Base-by-base conservation (phyloP, 2,888 invertebrate species). In the Prenolepis imparis region DNA sequence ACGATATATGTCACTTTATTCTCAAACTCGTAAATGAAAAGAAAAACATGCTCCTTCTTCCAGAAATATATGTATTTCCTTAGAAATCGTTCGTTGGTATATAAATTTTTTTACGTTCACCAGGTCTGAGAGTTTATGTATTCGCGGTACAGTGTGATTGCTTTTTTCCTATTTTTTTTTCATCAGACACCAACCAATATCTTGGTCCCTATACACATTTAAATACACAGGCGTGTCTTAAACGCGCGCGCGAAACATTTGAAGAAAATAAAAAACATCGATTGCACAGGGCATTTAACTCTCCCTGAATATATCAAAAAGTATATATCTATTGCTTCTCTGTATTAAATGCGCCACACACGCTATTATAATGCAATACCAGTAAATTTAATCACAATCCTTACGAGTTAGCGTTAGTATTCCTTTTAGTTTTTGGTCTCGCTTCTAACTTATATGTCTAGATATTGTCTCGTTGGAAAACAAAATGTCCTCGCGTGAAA, bases 361-460 rank as follows among this genome's bases (percentile, higher is more conserved):
- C 82, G 70, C 84, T 88, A 87, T 75, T 83, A 77, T 28, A 52
- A 52, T 21, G n/a, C 28, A 82, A 84, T 88, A 85, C 84, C 85
- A 86, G 82, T 88, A 90, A 88, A 87, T 91, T 88, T 89, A 91
- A 88, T 88, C 73, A 80, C 87, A 87, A 88, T 84, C 70, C 88
- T 89, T 91, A 90, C 82, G 72, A 89, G 85, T 89, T 90, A 91
- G 89, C 89, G 88, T 64, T 90, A 91, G 90, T 93, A 93, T 91
- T 88, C 87, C 87, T n/a, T 90, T 92, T 93, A 93, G 93, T 93
- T 94, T 94, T 94, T 94, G 94, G 94, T 94, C 93, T 94, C 92
- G 89, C 88, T 94, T 91, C 88, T 90, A 92, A 92, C 94, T 93
- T 94, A 94, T 94, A 94, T 87, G 91, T 91, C 93, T 94, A 94